These are phyloP conservation scores for Sebastes hopkinsi DNA, from an alignment of 2,797 vertebrate genomes.

Conservation along the genomic window DNA sequence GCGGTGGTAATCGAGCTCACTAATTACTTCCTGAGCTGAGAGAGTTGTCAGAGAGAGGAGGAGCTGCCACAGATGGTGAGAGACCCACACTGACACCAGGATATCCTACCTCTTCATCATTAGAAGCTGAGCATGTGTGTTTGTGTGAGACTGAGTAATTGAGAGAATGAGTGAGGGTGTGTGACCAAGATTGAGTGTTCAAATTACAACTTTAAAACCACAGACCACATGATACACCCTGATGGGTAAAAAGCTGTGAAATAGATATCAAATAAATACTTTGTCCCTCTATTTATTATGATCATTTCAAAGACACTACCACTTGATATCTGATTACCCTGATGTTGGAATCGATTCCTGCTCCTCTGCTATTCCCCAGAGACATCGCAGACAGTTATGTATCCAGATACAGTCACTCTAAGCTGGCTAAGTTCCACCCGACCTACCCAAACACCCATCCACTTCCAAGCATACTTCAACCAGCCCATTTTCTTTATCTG, in stretches of 20 bases:
- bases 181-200: constrained; percentile 39
- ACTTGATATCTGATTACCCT: background rate
- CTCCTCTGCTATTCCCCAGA: background rate
- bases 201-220: constrained; percentile 52
- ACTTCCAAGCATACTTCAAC: constrained; percentile 11
- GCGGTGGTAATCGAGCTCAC: constrained; percentile 70
- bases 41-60: constrained; percentile 77
- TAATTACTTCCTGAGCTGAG: constrained; percentile 80
- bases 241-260: background rate
- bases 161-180: constrained; percentile 37
- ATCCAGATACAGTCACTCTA: background rate
- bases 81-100: constrained; percentile 73
- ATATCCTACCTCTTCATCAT: constrained; percentile 76
- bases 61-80: constrained; percentile 80
- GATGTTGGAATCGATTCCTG: background rate
- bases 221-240: constrained; percentile 9
- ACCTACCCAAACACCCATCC: background rate
- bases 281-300: background rate
- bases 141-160: constrained; percentile 50
- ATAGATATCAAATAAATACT: background rate
- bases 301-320: background rate
- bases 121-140: constrained; percentile 65
- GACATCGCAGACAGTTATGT: background rate
- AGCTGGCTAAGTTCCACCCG: background rate
- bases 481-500: constrained; percentile 5